phyloP scores from a whole-genome alignment of 2,888 invertebrate species.

The Apotomis turbidana region DNA sequence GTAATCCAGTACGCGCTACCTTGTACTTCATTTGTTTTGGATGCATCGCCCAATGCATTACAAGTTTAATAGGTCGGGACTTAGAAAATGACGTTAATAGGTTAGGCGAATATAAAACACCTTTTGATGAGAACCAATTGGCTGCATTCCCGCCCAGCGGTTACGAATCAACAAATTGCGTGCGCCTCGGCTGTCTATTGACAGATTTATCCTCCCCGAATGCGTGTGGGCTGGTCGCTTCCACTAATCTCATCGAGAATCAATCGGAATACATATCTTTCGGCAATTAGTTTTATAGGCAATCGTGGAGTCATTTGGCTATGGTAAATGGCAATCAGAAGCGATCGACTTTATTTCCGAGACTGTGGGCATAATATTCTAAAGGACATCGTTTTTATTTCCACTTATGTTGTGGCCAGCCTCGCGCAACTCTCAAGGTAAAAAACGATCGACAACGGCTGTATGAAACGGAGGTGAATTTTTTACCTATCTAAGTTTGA shows the following conservation, averaged over 20 bases:
- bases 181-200: constrained; percentile 54
- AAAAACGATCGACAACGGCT: no score
- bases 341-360: background rate
- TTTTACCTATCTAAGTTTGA: no score
- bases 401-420: background rate
- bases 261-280: constrained; percentile 41
- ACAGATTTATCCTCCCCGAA: constrained; percentile 65
- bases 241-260: constrained; percentile 50
- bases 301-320: constrained; percentile 22
- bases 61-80: constrained; percentile 49
- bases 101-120: constrained; percentile 55
- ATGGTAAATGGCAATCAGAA: constrained; percentile 12
- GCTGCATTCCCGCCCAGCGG: constrained; percentile 52
- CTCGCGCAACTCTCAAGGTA: no score
- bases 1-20: constrained; percentile 43
- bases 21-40: constrained; percentile 56
- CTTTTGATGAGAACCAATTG: constrained; percentile 66
- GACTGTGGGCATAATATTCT: background rate
- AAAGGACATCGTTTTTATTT: background rate
- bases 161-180: constrained; percentile 60
- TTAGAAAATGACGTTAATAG: constrained; percentile 51
- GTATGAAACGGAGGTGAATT: no score
- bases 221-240: constrained; percentile 42
- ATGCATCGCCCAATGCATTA: constrained; percentile 49
- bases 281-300: constrained; percentile 37